Evolutionary conservation across 2,888 invertebrate genomes (phyloP).

Genomic region (Plagodis pulveraria): DNA sequence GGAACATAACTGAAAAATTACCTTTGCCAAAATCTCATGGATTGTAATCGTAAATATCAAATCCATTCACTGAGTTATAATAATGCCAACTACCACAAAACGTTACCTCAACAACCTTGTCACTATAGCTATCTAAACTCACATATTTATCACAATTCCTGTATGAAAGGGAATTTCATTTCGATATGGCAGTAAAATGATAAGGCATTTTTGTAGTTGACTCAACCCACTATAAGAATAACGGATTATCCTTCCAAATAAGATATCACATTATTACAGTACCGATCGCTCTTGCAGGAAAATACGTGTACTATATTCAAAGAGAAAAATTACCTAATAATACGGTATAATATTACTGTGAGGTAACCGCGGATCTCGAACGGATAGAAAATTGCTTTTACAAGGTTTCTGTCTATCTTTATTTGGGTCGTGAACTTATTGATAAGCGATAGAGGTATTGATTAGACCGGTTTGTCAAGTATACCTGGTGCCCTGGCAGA

Average conservation of each 20-base stretch:
- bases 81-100: not conserved
- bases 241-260: constrained; percentile 29
- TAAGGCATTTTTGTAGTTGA: constrained; percentile 12
- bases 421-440: constrained; percentile 19
- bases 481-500: no score
- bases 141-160: not conserved
- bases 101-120: not conserved
- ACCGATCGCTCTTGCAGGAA: constrained; percentile 27
- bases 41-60: constrained; percentile 1
- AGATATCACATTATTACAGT: constrained; percentile 30
- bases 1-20: constrained; percentile 1
- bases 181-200: constrained; percentile 1
- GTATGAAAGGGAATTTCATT: not conserved
- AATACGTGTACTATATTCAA: constrained; percentile 31
- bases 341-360: constrained; percentile 43
- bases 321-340: constrained; percentile 37
- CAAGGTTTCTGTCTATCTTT: constrained; percentile 46
- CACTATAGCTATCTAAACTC: not conserved
- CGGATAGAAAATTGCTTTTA: constrained; percentile 59
- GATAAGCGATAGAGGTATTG: constrained; percentile 3
- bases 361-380: constrained; percentile 46
- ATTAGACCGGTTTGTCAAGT: not conserved
- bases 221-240: constrained; percentile 16
- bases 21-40: not conserved
- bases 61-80: not conserved